These are phyloP conservation scores for Amazonetta brasiliensis DNA, from an alignment of 2,797 vertebrate genomes.

Conservation along the genomic window DNA sequence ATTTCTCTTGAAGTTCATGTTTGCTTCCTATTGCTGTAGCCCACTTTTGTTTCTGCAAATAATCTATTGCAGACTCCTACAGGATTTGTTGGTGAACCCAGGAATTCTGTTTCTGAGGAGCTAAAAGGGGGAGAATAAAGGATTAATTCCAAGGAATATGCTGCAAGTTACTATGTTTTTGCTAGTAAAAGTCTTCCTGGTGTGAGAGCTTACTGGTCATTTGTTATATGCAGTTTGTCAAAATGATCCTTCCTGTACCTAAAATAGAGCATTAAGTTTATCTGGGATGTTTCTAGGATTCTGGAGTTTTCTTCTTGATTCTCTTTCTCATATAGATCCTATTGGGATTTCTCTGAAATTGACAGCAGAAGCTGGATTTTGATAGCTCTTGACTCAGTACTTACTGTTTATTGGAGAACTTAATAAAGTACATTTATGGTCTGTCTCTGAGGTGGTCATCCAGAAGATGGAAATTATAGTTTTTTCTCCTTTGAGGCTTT, in stretches of 20 bases:
- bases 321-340: neutral
- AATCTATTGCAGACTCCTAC: neutral
- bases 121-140: neutral
- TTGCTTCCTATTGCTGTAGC: neutral
- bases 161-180: neutral
- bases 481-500: neutral
- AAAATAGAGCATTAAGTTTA: neutral
- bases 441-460: neutral
- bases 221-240: neutral
- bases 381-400: neutral
- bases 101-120: neutral
- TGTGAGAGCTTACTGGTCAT: too few relatives aligned
- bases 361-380: neutral
- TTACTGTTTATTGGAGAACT: neutral
- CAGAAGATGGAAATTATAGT: neutral
- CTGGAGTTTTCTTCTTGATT: neutral
- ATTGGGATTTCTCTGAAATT: neutral
- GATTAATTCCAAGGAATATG: neutral
- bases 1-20: neutral
- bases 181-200: neutral
- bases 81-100: neutral
- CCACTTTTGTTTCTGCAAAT: neutral
- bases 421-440: neutral
- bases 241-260: neutral
- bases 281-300: neutral